Base-by-base conservation (phyloP, 2,888 invertebrate species). In the Lymantria monacha region DNA sequence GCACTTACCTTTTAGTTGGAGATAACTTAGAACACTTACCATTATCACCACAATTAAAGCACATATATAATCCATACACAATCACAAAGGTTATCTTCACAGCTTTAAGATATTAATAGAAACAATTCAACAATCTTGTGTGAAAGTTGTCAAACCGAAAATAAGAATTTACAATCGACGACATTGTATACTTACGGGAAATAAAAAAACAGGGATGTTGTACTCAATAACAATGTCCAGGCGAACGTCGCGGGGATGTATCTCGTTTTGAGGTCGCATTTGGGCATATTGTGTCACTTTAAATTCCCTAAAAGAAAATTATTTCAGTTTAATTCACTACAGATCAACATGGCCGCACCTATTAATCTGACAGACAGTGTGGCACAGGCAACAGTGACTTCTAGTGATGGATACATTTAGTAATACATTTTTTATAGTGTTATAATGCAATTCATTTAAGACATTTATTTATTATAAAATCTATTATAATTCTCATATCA, bases 171-270 rank as follows among this genome's bases (percentile, higher is more conserved):
- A 80, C 77, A 74, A 77, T 81, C 74, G 77, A 81, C 76, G 79
- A 80, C 76, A 77, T 74, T 83, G 77, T 83, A 85, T 91, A 97
- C 98, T 98, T 93, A 99, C 98, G 98, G 98, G 92, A 96, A 98
- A 92, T 96, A 97, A 94, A 98, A 99, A 94, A 98, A 99, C 78
- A 97, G 93, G 81, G 96, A 95, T 73, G 98, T 98, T 74, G 98
- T 97, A 83, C 95, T 96, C 86, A 99, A 93, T 74, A 99, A 94
- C 82, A 99, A 93, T 72, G 96, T 95, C 99, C 99, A 99, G 85
- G 99, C 99, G 93, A 98, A 97, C 83, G 97, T 97, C 91, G 99
- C 99, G 91, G 99, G 99, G 93, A 98, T 95, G 93, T 97, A 97
- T 93, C 97, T 96, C 91, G 97, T 97, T 92, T 97, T 97, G 89